A percentile compares a stretch with the other conserved stretches of the same genome.
phyloP scores from a whole-genome alignment of 2,888 invertebrate species.

The Agrochola lota region DNA sequence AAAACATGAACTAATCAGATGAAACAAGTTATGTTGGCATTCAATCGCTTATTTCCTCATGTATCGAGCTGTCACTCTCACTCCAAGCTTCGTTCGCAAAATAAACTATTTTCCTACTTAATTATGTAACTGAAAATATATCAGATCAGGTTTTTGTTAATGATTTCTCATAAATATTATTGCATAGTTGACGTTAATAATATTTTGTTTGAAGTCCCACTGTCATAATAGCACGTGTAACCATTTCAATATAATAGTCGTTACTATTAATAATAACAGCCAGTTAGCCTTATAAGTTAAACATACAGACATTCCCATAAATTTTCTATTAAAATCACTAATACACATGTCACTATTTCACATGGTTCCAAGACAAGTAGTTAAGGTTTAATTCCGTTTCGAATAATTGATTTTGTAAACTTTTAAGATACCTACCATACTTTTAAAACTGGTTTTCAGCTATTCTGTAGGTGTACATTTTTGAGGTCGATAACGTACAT shows the following conservation, averaged over 20 bases:
- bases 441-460: conserved; percentile 15
- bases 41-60: conserved; percentile 19
- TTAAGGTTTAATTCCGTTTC: conserved; percentile 10
- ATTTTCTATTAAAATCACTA: conserved; percentile 34
- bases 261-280: conserved; percentile 51
- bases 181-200: conserved; percentile 19
- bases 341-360: conserved; percentile 22
- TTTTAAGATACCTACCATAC: neutral
- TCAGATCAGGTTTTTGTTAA: conserved; percentile 15
- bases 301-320: conserved; percentile 37
- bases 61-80: neutral
- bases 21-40: neutral
- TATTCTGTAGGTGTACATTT: neutral
- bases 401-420: conserved; percentile 35
- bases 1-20: conserved; percentile 14
- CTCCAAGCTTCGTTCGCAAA: neutral
- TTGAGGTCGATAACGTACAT: neutral
- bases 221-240: conserved; percentile 46
- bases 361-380: neutral
- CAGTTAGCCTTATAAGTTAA: conserved; percentile 32
- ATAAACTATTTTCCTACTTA: conserved; percentile 13
- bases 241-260: conserved; percentile 32
- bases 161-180: conserved; percentile 26
- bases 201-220: conserved; percentile 23
- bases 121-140: conserved; percentile 17